These are phyloP conservation scores for Ostrea edulis DNA, from an alignment of 1,140 invertebrate species.

Conservation along the genomic window DNA sequence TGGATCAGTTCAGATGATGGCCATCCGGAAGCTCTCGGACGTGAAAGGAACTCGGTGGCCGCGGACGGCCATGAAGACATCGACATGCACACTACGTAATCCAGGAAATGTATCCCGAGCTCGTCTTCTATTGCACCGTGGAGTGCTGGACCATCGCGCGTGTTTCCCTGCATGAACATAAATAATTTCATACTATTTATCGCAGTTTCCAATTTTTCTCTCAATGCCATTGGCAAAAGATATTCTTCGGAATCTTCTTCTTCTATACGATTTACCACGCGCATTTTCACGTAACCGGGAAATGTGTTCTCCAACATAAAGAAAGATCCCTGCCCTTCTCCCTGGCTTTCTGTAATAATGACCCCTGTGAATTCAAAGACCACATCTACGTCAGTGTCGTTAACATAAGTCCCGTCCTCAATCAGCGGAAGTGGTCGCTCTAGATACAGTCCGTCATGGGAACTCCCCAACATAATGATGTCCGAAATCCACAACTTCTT, in stretches of 20 bases:
- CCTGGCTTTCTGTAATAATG: not conserved
- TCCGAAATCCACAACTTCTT: constrained; percentile 8
- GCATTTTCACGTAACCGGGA: constrained; percentile 46
- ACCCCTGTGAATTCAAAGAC: constrained; percentile 43
- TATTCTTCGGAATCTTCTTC: not conserved
- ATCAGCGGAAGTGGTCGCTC: constrained; percentile 42
- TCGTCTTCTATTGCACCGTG: constrained; percentile 41
- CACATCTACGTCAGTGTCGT: constrained; percentile 48
- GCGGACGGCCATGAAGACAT: constrained; percentile 41
- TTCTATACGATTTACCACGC: not conserved
- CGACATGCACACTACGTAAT: constrained; percentile 37
- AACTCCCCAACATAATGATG: constrained; percentile 47
- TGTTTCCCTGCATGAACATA: not conserved
- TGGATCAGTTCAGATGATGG: constrained; percentile 15
- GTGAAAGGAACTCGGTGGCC: not conserved
- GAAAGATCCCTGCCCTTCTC: not conserved
- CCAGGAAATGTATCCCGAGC: constrained; percentile 28
- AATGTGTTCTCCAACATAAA: constrained; percentile 34
- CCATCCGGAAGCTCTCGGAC: constrained; percentile 36
- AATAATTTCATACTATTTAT: not conserved
- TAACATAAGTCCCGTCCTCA: not conserved
- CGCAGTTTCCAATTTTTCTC: constrained; percentile 21
- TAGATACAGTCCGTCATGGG: constrained; percentile 47
- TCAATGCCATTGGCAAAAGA: constrained; percentile 4
- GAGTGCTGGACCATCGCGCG: not conserved